phyloP scores from a whole-genome alignment of 2,888 invertebrate genomes.

The Axea sp. region DNA sequence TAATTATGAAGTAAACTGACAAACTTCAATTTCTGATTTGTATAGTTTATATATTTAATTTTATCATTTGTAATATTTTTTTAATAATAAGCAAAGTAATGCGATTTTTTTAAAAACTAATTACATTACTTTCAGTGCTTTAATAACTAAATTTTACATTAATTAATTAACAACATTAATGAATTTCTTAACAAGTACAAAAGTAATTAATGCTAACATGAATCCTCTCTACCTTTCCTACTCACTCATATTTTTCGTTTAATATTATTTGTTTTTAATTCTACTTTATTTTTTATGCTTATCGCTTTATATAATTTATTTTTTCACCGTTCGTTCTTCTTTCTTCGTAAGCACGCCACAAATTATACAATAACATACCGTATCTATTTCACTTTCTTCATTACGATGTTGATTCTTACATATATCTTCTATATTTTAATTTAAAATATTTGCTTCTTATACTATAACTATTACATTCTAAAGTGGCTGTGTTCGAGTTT shows the following conservation, averaged over 20 bases:
- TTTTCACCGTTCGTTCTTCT: constrained; percentile 22
- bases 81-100: no score
- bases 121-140: no score
- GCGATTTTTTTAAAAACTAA: no score
- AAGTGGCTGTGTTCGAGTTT: constrained; percentile 80
- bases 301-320: neutral
- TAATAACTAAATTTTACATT: no score
- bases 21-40: no score
- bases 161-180: no score
- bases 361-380: constrained; percentile 12
- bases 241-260: constrained; percentile 22
- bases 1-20: no score
- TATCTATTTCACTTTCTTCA: constrained; percentile 24
- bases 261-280: constrained; percentile 8
- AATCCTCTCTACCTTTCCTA: constrained; percentile 1
- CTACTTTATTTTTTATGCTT: neutral
- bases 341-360: constrained; percentile 43
- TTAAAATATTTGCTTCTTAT: neutral
- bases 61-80: no score
- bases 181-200: constrained; percentile 4
- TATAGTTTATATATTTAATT: no score
- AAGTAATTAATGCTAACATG: constrained; percentile 38
- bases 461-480: neutral
- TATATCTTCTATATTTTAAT: constrained; percentile 25
- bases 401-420: constrained; percentile 14